Base-by-base conservation (phyloP, 2,888 invertebrate genomes). In the Ametastegia equiseti region DNA sequence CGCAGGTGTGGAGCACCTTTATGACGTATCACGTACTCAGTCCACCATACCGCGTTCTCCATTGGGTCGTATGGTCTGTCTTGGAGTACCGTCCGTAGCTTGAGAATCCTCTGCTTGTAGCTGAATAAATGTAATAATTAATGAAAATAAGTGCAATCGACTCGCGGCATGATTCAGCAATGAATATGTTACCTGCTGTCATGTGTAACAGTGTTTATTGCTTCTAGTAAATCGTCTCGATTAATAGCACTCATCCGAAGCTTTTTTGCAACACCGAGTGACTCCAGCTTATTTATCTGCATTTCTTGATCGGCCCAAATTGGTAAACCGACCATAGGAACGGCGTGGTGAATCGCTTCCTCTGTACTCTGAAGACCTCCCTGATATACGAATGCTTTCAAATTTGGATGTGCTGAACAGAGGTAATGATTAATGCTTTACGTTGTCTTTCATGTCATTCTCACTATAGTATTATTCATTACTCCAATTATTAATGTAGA, bases 301-400 rank as follows among this genome's bases (percentile, higher is more conserved):
- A 65, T 79, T 5, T 80, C 82, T 77, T 89, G 88, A 82, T 89
- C 89, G 23, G 80, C 83, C 0, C 86, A 5, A n/a, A 89, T 3
- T 1, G 88, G 88, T 7, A 86, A 80, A 11, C 86, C 89, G 9
- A 89, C 9, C 4, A 89, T 0, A 5, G 89, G 89, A 6, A 89
- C 85, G 0, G 73, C 82, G 15, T 81, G 82, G 47, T 84, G 15
- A 42, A 88, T 77, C 5, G 87, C 87, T 82, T 89, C 89, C 71
- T 88, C 87, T 1, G 84, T 84, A 82, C 87, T 88, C 63, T 88
- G 88, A 15, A 85, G 23, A n/a, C 88, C 88, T 6, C 88, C 88
- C 83, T 88, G 88, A 50, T 84, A 87, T 1, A 88, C 80, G 50
- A 85, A 88, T 23, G 87, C 71, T 50, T 81, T 86, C n/a, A 88